Evolutionary conservation across 2,888 invertebrate species (phyloP), one percentile per base, ranked within the genome.

Genomic region (Lasiommata megera): DNA sequence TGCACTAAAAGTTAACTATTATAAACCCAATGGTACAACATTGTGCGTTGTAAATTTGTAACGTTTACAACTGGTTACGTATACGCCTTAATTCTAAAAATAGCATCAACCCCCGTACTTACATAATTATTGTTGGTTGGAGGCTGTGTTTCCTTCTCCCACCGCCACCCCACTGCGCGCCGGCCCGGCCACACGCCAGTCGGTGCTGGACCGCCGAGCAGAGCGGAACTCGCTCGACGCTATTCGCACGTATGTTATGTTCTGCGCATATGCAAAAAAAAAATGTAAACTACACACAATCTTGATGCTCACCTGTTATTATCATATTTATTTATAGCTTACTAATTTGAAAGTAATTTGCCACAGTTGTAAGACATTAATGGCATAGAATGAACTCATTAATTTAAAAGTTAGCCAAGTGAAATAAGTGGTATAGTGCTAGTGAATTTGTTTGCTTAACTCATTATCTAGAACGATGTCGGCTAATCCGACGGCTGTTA

Each of bases 121-220:
- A 85, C 76, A 77, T 87, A 88, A 87, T 86, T 84, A 74, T 82
- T 82, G 80, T 82, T 76, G 82, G 80, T 76, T 66, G 84, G 87
- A 84, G 87, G 86, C 84, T 88, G 86, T 78, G 82, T 68, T 80
- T 79, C 77, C 80, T 76, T 72, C 69, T 70, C 69, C 70, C 67
- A 56, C 71, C 68, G 58, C 64, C 65, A 66, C 71, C 71, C 66
- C 67, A 54, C 57, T 59, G 70, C 66, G 64, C 58, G 56, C 54
- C 50, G 34, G 34, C 31, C 58, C 59, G 54, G 43, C 64, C 63
- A 61, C 59, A 50, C 69, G 67, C 61, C 77, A 88, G 86, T 88
- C 76, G 74, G 67, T 68, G 63, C 60, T 65, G 68, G 71, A 66
- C 73, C 70, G 67, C 67, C 77, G 76, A 51, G 50, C 47, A 44